Evolutionary conservation across 2,888 invertebrate genomes (phyloP), one percentile per base, ranked within the genome.

Genomic region (Brachynemurus nebulosus): DNA sequence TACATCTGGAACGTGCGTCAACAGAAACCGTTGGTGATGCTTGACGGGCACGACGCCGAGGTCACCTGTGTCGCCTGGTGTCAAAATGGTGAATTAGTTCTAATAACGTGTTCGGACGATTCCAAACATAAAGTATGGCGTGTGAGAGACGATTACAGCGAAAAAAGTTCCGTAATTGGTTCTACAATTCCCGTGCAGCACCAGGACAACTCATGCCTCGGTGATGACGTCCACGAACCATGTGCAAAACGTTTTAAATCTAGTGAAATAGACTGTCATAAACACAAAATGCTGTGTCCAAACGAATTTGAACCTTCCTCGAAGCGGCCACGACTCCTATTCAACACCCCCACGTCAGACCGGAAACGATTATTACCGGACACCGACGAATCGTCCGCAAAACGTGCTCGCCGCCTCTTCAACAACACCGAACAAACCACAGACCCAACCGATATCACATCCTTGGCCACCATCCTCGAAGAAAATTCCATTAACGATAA

Each of bases 21-120:
- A 50, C 67, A 80, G 0, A 62, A 69, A 46, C 86, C 89, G 1
- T 60, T 88, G 8, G 74, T 81, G 16, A 70, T 72, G 41, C 66
- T 92, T 4, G 66, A 69, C 1, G 90, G 89, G 0, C 91, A 92
- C 58, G 68, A 73, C 35, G 84, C 83, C 7, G 92, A 92, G 68
- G 91, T 92, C 0, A 88, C 89, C 0, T 83, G 85, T 58, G 86
- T 89, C 2, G 81, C 84, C 2, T 91, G 90, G 90, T 76, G 79
- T 52, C 65, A 61, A 42, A 55, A 50, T 39, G 70, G 71, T 5
- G 73, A 76, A 57, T 61, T 68, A 14, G 74, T 74, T 59, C 63
- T 88, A 37, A 80, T 86, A 11, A 89, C 89, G 0, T 85, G 88
- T 61, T 81, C 86, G 40, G 90, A 90, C 59, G 90, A 90, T 65